Conservation (phyloP, 1,140 invertebrate genomes). For the Drusus annulatus region DNA sequence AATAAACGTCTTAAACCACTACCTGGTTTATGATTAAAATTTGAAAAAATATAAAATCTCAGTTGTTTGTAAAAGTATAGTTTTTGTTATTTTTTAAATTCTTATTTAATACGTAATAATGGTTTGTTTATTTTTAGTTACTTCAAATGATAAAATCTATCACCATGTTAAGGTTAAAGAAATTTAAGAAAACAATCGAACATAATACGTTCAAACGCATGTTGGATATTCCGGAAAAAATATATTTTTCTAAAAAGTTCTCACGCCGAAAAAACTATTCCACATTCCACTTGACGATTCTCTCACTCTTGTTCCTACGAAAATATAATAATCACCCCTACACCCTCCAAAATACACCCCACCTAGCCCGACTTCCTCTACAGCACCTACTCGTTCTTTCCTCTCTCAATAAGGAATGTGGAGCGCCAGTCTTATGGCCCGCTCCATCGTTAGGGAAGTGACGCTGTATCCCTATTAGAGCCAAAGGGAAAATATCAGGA, state of each 20-base stretch:
- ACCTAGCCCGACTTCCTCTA: not conserved
- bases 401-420: not conserved
- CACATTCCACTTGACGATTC: not conserved
- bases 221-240: not conserved
- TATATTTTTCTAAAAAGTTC: not conserved
- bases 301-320: not conserved
- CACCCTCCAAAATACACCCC: not conserved
- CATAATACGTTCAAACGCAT: too few relatives aligned
- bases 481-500: constrained; percentile 6
- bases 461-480: constrained; percentile 14
- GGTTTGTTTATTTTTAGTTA: too few relatives aligned
- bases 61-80: too few relatives aligned
- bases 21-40: too few relatives aligned
- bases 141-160: too few relatives aligned
- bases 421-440: not conserved
- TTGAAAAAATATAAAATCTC: too few relatives aligned
- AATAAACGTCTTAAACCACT: too few relatives aligned
- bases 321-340: constrained; percentile 23
- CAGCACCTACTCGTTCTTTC: not conserved
- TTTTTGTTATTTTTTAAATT: too few relatives aligned
- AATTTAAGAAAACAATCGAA: too few relatives aligned
- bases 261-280: not conserved
- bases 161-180: too few relatives aligned
- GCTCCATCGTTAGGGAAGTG: constrained; percentile 4
- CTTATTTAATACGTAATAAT: too few relatives aligned